Conservation (phyloP, 2,113 vertebrate genomes). For the Athene cunicularia region DNA sequence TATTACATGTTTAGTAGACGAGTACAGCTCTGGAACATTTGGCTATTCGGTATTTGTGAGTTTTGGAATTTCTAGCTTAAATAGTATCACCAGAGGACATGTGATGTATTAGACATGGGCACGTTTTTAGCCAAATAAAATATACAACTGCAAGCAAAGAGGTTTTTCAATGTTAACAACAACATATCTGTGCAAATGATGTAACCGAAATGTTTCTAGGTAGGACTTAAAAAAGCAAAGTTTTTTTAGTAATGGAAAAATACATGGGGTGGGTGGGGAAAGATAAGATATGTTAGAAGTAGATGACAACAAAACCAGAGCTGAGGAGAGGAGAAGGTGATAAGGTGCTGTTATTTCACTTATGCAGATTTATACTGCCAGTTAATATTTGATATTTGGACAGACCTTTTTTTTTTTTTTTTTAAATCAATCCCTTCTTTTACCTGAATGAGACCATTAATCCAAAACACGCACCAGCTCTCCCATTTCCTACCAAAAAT, state of each 20-base stretch:
- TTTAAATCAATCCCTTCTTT: background rate
- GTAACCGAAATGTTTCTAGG: slow-evolving; percentile 83
- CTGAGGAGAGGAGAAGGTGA: background rate
- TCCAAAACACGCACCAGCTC: background rate
- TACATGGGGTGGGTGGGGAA: background rate
- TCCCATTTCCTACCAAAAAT: background rate
- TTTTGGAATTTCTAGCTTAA: slow-evolving; percentile 98
- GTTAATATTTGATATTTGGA: background rate
- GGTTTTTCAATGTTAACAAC: slow-evolving; percentile 90
- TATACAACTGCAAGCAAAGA: slow-evolving; percentile 89
- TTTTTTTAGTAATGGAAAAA: slow-evolving; percentile 74
- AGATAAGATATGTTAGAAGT: slow-evolving; percentile 63
- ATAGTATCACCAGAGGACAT: slow-evolving; percentile 90
- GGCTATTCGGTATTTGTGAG: slow-evolving; percentile 92
- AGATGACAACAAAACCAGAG: background rate
- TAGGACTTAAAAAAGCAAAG: slow-evolving; percentile 69
- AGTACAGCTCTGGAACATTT: slow-evolving; percentile 90
- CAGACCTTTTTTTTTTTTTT: background rate
- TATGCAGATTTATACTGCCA: background rate
- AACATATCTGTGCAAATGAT: slow-evolving; percentile 94
- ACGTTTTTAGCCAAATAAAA: slow-evolving; percentile 93
- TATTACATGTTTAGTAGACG: slow-evolving; percentile 91
- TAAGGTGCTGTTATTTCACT: background rate
- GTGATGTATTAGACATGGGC: slow-evolving; percentile 90
- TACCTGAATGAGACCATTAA: background rate